A percentile compares a stretch with the other conserved stretches of the same genome.
Evolutionary conservation across 2,888 invertebrate genomes (phyloP).

Genomic region (Eucera pruinosa): DNA sequence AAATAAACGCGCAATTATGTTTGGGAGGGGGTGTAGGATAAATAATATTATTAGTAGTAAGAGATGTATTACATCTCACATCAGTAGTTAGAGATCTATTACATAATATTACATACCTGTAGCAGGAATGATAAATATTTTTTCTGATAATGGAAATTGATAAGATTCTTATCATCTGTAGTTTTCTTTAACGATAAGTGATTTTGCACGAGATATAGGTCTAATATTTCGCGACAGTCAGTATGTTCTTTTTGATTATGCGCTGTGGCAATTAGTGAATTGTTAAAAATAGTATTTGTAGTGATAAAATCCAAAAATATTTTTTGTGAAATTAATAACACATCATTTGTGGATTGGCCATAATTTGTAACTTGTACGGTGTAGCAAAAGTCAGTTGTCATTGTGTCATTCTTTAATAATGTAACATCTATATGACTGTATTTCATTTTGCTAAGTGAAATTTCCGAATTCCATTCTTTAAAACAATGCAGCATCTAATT

Average conservation of each 20-base stretch:
- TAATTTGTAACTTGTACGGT: slow-evolving; percentile 38
- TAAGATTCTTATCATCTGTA: not conserved
- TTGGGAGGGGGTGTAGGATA: not conserved
- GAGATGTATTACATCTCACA: too few species aligned
- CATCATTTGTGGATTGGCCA: slow-evolving; percentile 4
- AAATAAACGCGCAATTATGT: not conserved
- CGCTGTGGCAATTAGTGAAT: slow-evolving; percentile 33
- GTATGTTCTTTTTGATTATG: slow-evolving; percentile 13
- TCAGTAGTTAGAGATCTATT: not conserved
- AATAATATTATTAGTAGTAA: too few species aligned
- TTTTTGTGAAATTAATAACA: slow-evolving; percentile 38
- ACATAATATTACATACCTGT: slow-evolving; percentile 46
- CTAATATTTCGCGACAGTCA: slow-evolving; percentile 10
- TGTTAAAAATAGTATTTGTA: not conserved
- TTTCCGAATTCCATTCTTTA: slow-evolving; percentile 32
- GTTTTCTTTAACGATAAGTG: slow-evolving; percentile 6
- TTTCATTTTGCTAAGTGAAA: slow-evolving; percentile 1
- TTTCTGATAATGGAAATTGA: slow-evolving; percentile 38
- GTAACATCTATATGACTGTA: slow-evolving; percentile 45
- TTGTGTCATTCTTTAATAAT: slow-evolving; percentile 10
- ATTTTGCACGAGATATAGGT: slow-evolving; percentile 16
- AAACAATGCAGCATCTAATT: slow-evolving; percentile 44
- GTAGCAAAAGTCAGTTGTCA: too few species aligned
- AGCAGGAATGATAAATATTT: slow-evolving; percentile 61
- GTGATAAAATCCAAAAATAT: slow-evolving; percentile 37